Evolutionary conservation across 2,797 vertebrate species (phyloP).

Genomic region (Nasua narica): DNA sequence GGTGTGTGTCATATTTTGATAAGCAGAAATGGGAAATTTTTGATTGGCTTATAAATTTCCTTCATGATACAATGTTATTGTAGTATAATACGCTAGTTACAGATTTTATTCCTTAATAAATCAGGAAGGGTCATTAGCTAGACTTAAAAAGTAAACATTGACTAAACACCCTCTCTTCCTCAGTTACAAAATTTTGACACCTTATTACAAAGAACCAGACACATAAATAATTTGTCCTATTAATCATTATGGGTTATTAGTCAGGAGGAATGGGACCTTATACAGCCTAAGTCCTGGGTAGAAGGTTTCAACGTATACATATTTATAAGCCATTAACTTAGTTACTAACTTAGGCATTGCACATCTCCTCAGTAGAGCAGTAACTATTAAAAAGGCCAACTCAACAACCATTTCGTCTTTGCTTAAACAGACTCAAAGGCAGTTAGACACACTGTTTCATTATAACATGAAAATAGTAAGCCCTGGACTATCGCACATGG

Average conservation of each 20-base stretch:
- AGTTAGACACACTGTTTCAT: conserved; percentile 52
- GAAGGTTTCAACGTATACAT: not conserved
- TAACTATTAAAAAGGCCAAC: not conserved
- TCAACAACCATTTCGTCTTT: not conserved
- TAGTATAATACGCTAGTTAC: not conserved
- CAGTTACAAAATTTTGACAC: not conserved
- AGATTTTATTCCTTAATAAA: conserved; percentile 1
- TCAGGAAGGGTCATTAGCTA: not conserved
- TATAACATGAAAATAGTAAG: conserved; percentile 47
- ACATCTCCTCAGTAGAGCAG: not conserved
- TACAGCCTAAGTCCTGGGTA: not conserved
- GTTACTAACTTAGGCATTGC: not conserved
- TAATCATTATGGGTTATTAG: not conserved
- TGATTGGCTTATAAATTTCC: not conserved
- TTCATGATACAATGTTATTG: not conserved
- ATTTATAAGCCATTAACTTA: not conserved
- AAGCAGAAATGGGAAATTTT: conserved; percentile 5
- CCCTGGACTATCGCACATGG: not conserved
- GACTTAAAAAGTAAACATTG: conserved; percentile 16
- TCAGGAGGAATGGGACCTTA: not conserved
- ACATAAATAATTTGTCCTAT: conserved; percentile 22
- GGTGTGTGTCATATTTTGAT: not conserved
- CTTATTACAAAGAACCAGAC: conserved; percentile 37
- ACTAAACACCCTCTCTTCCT: not conserved
- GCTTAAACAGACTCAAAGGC: conserved; percentile 40